These are phyloP conservation scores for Eumacrocentrus americanus DNA, from an alignment of 2,888 invertebrate species.

Conservation along the genomic window DNA sequence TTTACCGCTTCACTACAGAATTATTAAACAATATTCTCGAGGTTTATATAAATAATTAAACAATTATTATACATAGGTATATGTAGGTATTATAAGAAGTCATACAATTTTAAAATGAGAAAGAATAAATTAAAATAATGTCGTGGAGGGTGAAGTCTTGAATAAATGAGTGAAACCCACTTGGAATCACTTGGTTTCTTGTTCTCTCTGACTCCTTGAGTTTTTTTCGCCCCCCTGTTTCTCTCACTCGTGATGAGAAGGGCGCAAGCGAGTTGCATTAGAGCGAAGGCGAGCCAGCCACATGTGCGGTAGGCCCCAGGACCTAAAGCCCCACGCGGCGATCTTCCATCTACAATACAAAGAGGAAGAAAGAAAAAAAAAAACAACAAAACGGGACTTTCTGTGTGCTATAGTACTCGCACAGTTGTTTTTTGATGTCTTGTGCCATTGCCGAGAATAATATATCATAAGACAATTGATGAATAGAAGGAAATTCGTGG, in stretches of 20 bases:
- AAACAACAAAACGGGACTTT: too few species aligned
- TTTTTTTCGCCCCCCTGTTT: not conserved
- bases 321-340: not conserved
- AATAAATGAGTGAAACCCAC: not conserved
- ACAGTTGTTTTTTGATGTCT: not conserved
- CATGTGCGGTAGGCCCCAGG: slow-evolving; percentile 4
- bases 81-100: too few species aligned
- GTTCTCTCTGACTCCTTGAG: not conserved
- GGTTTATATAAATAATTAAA: too few species aligned
- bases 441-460: not conserved
- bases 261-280: not conserved
- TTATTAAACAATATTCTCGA: too few species aligned
- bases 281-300: not conserved
- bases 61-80: too few species aligned
- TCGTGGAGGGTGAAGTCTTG: too few species aligned
- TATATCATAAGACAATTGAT: not conserved
- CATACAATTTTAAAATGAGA: too few species aligned
- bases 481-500: not conserved
- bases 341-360: not conserved
- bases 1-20: too few species aligned
- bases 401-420: not conserved
- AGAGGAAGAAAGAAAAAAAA: too few species aligned
- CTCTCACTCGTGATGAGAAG: not conserved
- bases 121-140: too few species aligned
- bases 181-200: not conserved